Percentiles rank a stretch among this genome's conserved stretches.
These are phyloP conservation scores for cat (Felis catus) DNA, from an alignment of 2,113 vertebrate species.

Conservation along the genomic window DNA sequence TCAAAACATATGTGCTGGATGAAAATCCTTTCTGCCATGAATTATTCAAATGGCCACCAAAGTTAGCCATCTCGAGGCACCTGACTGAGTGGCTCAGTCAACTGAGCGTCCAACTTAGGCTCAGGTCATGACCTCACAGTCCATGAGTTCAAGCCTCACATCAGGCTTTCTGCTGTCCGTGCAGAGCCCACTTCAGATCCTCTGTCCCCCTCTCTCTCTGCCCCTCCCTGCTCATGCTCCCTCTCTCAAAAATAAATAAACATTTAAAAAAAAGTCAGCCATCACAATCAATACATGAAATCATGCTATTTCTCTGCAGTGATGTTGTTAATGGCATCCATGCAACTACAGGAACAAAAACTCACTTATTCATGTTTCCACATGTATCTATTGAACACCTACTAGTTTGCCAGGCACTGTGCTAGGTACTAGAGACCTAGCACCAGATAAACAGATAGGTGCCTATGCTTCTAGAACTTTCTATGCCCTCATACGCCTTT, in stretches of 20 bases:
- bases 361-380: background rate
- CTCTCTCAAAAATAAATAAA: too few relatives aligned
- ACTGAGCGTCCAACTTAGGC: too few relatives aligned
- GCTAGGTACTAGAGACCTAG: background rate
- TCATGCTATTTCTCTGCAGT: background rate
- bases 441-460: background rate
- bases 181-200: too few relatives aligned
- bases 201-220: too few relatives aligned
- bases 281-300: background rate
- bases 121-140: too few relatives aligned
- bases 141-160: too few relatives aligned
- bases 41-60: background rate
- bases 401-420: background rate
- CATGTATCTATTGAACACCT: background rate
- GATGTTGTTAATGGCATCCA: background rate
- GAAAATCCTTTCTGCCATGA: background rate
- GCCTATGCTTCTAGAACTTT: background rate
- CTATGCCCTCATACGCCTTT: background rate
- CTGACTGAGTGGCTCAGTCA: too few relatives aligned
- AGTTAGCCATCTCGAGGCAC: background rate
- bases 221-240: too few relatives aligned
- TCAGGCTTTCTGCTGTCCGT: too few relatives aligned
- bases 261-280: background rate
- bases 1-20: background rate
- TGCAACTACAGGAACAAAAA: background rate